Conservation (phyloP, 1,140 invertebrate species). For the Bilobella aurantiaca region DNA sequence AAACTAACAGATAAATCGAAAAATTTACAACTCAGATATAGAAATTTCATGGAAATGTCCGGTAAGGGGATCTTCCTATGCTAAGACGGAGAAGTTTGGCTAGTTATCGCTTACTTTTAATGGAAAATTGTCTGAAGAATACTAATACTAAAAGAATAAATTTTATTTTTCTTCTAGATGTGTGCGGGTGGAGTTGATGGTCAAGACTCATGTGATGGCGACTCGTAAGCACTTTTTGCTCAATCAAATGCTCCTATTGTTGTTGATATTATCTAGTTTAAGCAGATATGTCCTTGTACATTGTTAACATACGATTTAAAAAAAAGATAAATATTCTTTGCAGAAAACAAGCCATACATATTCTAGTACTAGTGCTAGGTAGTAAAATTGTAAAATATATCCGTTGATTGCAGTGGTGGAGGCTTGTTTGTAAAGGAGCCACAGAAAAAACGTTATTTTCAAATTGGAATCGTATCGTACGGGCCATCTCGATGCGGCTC, state of each 20-base stretch:
- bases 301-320: slow-evolving; percentile 29
- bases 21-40: no score
- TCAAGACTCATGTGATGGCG: slow-evolving; percentile 6
- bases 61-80: no score
- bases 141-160: no score
- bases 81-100: no score
- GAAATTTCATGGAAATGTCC: no score
- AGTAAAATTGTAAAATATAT: slow-evolving; percentile 45
- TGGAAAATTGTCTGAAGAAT: slow-evolving; percentile 7
- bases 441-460: slow-evolving; percentile 12
- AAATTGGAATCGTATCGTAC: slow-evolving; percentile 45
- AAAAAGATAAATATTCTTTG: no score
- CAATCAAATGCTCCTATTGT: not conserved
- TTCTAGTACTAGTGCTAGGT: no score
- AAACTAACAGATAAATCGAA: no score
- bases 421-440: slow-evolving; percentile 52
- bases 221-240: not conserved
- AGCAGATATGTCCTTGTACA: no score
- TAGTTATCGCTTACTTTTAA: no score
- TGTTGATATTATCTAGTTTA: slow-evolving; percentile 25
- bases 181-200: not conserved
- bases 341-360: no score
- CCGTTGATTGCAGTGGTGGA: slow-evolving; percentile 61
- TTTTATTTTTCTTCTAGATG: no score
- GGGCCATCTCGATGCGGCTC: slow-evolving; percentile 52